Conservation (phyloP, 2,113 vertebrate species). For the Condylura cristata region DNA sequence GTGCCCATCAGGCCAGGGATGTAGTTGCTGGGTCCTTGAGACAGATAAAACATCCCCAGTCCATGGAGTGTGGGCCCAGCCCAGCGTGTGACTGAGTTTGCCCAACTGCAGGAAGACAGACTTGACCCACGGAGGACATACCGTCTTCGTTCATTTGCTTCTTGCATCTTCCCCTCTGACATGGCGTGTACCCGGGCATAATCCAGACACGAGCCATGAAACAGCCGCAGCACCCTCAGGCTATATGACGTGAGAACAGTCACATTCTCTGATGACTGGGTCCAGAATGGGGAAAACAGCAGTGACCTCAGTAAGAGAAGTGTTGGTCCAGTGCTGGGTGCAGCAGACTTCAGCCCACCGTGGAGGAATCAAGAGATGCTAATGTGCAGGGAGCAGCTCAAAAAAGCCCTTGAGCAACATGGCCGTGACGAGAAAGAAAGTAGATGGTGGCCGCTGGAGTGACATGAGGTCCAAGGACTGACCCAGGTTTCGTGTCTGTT, state of each 20-base stretch:
- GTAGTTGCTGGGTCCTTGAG: accelerated
- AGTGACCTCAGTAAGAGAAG: accelerated
- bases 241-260: accelerated
- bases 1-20: no score
- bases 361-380: accelerated
- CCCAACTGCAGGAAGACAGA: accelerated
- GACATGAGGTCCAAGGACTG: not conserved
- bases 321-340: not conserved
- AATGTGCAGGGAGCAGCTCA: accelerated
- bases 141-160: not conserved
- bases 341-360: accelerated
- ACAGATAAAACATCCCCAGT: accelerated
- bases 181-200: not conserved
- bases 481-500: not conserved
- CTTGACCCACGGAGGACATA: not conserved
- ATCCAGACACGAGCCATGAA: not conserved
- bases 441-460: not conserved
- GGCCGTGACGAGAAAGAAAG: not conserved
- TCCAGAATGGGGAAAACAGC: accelerated
- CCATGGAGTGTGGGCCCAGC: not conserved
- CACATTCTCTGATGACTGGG: not conserved
- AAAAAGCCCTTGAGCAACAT: not conserved
- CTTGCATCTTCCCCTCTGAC: not conserved
- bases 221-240: not conserved
- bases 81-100: not conserved